phyloP scores from a whole-genome alignment of 1,140 invertebrate genomes.

The Gyrodactylus bullatarudis region DNA sequence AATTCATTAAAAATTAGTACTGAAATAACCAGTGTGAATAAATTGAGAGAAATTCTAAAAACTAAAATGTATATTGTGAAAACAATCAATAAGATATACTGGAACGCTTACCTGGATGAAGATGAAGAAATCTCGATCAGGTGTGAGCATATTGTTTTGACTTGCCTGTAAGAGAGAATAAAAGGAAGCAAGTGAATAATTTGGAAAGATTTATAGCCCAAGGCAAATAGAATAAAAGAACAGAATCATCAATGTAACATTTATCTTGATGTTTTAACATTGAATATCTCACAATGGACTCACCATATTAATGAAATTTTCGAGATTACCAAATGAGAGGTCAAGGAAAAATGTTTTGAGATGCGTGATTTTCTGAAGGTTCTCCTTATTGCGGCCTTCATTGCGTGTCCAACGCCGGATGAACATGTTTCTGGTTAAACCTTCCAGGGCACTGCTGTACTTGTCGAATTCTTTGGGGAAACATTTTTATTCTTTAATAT shows the following conservation, averaged over 20 bases:
- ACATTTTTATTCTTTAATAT: no score
- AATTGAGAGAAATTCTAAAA: no score
- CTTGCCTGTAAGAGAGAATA: no score
- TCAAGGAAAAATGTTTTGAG: not conserved
- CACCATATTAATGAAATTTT: not conserved
- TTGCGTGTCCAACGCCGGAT: not conserved
- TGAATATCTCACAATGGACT: no score
- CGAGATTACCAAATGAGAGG: not conserved
- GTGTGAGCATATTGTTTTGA: not conserved
- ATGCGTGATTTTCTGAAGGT: not conserved
- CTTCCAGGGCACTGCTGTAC: not conserved
- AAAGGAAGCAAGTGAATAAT: no score
- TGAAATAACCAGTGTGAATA: no score
- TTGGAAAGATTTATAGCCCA: no score
- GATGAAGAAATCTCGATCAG: not conserved
- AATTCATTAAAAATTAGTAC: no score
- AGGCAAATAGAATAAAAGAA: no score
- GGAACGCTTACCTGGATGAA: not conserved
- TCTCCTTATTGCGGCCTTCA: not conserved
- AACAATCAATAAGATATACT: not conserved
- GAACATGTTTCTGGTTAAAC: not conserved
- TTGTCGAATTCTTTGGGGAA: not conserved
- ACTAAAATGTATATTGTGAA: not conserved
- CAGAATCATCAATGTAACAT: no score
- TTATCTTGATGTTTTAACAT: no score